phyloP scores from a whole-genome alignment of 2,113 vertebrate species.

The Limanda limanda region DNA sequence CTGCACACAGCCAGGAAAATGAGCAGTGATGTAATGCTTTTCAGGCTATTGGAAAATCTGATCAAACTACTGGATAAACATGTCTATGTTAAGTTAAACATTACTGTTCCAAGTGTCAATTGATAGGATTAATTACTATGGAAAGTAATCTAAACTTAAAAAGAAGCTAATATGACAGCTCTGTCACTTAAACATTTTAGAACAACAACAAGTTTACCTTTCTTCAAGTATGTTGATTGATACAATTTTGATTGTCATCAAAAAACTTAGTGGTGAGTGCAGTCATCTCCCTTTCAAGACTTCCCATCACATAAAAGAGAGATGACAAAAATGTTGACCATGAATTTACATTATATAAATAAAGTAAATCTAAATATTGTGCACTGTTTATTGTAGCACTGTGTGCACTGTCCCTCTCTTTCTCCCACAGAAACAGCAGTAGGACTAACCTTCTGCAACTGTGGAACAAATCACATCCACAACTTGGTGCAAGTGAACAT shows the following conservation, averaged over 20 bases:
- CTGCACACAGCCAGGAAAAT: not conserved
- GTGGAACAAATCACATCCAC: too few relatives aligned
- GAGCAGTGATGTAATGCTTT: slow-evolving; percentile 22
- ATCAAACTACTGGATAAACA: slow-evolving; percentile 52
- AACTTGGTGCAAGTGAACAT: not conserved
- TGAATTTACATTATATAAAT: too few relatives aligned
- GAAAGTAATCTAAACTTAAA: slow-evolving; percentile 32
- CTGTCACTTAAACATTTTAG: not conserved
- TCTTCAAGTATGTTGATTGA: not conserved
- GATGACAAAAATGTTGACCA: too few relatives aligned
- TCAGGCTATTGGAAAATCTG: slow-evolving; percentile 22
- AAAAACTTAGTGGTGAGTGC: not conserved
- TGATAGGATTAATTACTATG: slow-evolving; percentile 9
- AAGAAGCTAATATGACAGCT: not conserved
- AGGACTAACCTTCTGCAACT: too few relatives aligned
- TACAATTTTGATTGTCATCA: not conserved
- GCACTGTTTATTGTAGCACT: too few relatives aligned
- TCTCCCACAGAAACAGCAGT: too few relatives aligned
- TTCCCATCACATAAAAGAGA: too few relatives aligned
- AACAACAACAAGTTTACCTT: not conserved
- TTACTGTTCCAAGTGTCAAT: not conserved
- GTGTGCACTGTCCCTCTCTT: too few relatives aligned
- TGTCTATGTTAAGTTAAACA: slow-evolving; percentile 37
- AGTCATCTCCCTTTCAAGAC: too few relatives aligned
- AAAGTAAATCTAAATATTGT: too few relatives aligned